Percentiles rank a stretch among this genome's conserved stretches.
Evolutionary conservation across 2,888 invertebrate genomes (phyloP).

Genomic region (Nebria brevicollis): DNA sequence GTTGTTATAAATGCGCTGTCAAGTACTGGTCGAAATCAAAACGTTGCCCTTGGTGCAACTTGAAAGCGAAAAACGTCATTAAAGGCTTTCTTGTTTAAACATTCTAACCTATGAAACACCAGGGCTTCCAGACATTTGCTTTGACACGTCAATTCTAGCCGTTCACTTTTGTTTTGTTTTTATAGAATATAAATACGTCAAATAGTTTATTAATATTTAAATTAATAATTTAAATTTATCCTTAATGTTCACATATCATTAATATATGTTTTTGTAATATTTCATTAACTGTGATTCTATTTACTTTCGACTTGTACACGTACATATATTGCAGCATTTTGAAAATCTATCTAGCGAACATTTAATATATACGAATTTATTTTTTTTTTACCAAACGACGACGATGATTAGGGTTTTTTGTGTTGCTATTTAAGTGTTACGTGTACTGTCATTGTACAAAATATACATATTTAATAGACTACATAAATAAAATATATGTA

Average conservation of each 20-base stretch:
- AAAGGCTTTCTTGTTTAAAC: slow-evolving; percentile 65
- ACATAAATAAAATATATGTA: background rate
- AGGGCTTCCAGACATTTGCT: background rate
- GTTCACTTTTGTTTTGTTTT: too few species aligned
- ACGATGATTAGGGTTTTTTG: background rate
- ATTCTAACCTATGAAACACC: background rate
- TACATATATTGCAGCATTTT: background rate
- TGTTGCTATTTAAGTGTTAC: background rate
- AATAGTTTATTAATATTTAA: too few species aligned
- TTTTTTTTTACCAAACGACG: background rate
- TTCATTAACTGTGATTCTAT: background rate
- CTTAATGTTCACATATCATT: too few species aligned
- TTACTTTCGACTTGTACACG: background rate
- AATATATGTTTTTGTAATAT: background rate
- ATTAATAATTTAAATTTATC: too few species aligned
- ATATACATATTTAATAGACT: background rate
- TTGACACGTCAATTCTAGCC: background rate
- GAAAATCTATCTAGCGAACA: background rate
- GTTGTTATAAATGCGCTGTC: slow-evolving; percentile 76
- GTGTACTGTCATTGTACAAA: background rate
- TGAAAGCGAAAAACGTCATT: slow-evolving; percentile 73
- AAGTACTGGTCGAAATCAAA: slow-evolving; percentile 72
- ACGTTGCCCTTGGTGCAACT: slow-evolving; percentile 76
- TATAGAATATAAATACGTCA: too few species aligned
- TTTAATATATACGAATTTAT: background rate